Evolutionary conservation across 2,113 vertebrate genomes (phyloP), one percentile per base, ranked within the genome.

Genomic region (Stigmatopora argus): DNA sequence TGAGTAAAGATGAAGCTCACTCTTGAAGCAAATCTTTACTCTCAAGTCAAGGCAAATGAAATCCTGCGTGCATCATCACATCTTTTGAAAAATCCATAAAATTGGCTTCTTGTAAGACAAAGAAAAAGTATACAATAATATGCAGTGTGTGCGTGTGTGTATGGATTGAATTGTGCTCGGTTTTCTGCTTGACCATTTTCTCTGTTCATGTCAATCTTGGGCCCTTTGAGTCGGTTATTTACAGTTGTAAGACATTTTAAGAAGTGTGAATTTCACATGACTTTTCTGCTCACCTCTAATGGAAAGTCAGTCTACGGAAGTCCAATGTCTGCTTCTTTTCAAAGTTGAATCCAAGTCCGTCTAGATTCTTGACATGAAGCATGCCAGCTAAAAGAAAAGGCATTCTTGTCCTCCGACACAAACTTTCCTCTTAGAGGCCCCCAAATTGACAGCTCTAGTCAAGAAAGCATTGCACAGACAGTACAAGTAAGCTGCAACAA

Each of bases 351-450:
- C 48, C 65, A 61, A 71, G 15, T 49, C 74, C 71, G 38, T 71
- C 71, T 70, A 44, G 64, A 76, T 70, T 83, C 61, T 63, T 85
- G 79, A 82, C 79, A 69, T 85, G 77, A 67, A 74, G 75, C 73
- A 69, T 74, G 78, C 83, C 70, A 78, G 81, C 83, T 86, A 82
- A 88, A 75, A 83, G 81, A 81, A 82, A 70, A 78, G 72, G 76
- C 47, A 61, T 70, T 64, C 58, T 67, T 72, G 78, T 88, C 69
- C 75, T 72, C 74, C 78, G 66, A 75, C 79, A 74, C 67, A 88
- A 89, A 89, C 82, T 82, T 87, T 78, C 72, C 74, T 83, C 78
- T 80, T 79, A 56, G n/a, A 38, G 65, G 61, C 79, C 86, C 77
- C 21, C 13, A 82, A 65, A 67, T 72, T 84, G 79, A 84, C 77